A percentile compares a stretch with the other conserved stretches of the same genome.
phyloP scores from a whole-genome alignment of 2,888 invertebrate species.

The Habrosyne pyritoides region DNA sequence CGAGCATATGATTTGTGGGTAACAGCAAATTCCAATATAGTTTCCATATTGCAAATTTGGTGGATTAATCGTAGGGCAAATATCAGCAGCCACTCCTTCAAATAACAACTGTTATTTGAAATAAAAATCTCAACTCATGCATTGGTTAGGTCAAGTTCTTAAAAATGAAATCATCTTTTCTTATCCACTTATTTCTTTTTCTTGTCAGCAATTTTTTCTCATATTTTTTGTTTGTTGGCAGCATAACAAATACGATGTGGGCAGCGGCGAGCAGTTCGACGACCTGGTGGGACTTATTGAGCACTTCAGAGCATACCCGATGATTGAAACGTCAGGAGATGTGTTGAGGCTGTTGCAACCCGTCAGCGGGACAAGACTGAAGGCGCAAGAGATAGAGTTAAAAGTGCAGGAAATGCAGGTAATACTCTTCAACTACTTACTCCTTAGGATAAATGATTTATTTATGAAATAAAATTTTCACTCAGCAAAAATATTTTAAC shows the following conservation, averaged over 20 bases:
- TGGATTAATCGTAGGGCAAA: no score
- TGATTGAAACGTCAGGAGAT: slow-evolving; percentile 98
- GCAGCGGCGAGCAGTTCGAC: slow-evolving; percentile 96
- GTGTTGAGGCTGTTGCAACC: slow-evolving; percentile 97
- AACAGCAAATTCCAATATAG: no score
- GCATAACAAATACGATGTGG: slow-evolving; percentile 98
- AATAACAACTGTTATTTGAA: no score
- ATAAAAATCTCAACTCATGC: no score
- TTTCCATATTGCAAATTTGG: no score
- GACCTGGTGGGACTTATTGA: slow-evolving; percentile 96
- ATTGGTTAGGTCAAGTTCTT: no score
- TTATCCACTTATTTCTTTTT: not conserved
- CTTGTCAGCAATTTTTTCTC: not conserved
- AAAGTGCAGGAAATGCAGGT: slow-evolving; percentile 61
- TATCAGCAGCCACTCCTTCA: no score
- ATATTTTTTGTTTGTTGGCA: slow-evolving; percentile 31
- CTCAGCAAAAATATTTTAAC: no score
- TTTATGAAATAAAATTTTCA: no score
- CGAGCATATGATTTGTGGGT: no score
- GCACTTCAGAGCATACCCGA: slow-evolving; percentile 97
- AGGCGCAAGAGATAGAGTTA: slow-evolving; percentile 79
- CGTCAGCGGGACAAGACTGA: slow-evolving; percentile 93
- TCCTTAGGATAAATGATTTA: not conserved
- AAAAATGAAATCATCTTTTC: not conserved
- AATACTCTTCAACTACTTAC: not conserved